Evolutionary conservation across 2,888 invertebrate genomes (phyloP).

Genomic region (Toxonevra muliebris): DNA sequence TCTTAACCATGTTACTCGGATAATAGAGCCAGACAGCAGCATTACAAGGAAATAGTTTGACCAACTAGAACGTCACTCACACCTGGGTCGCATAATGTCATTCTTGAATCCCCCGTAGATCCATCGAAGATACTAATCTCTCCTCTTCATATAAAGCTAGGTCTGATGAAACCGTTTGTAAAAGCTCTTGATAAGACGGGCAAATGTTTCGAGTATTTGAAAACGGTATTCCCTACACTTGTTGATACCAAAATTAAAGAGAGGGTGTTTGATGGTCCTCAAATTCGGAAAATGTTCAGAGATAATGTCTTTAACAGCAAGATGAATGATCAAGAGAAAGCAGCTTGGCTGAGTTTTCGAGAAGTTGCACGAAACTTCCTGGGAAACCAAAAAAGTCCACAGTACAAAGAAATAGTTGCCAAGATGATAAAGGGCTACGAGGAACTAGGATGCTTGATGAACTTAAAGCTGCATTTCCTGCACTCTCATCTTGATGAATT

Average conservation of each 20-base stretch:
- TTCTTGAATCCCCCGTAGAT: too few relatives aligned
- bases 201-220: conserved; percentile 32
- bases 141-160: conserved; percentile 36
- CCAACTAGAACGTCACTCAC: too few relatives aligned
- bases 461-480: too few relatives aligned
- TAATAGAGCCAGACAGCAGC: not conserved
- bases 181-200: conserved; percentile 33
- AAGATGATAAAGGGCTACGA: not conserved
- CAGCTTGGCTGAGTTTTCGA: too few relatives aligned
- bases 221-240: conserved; percentile 25
- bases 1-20: conserved; percentile 24
- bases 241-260: too few relatives aligned
- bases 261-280: conserved; percentile 29
- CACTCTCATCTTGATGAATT: conserved; percentile 16
- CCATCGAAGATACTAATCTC: conserved; percentile 27
- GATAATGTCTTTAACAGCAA: conserved; percentile 25
- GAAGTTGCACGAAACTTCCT: too few relatives aligned
- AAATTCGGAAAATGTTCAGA: conserved; percentile 29
- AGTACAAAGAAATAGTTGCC: too few relatives aligned
- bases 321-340: conserved; percentile 4
- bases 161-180: conserved; percentile 36
- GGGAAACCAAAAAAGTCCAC: not conserved
- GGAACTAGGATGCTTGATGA: conserved; percentile 7
- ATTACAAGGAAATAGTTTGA: conserved; percentile 8
- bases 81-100: too few relatives aligned